phyloP scores from a whole-genome alignment of 1,140 invertebrate species.

The Cheumatopsyche charites region DNA sequence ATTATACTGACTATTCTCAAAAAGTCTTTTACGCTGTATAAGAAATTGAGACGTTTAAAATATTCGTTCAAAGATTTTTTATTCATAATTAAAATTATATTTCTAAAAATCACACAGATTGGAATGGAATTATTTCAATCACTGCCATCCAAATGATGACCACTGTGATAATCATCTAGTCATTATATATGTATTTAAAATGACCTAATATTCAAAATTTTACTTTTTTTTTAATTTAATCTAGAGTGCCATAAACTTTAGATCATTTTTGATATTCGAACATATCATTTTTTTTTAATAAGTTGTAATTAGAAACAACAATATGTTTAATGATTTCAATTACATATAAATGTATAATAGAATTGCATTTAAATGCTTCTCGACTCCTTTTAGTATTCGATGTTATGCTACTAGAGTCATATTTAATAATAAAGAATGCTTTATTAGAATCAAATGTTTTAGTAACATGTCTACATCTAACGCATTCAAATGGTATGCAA shows the following conservation, averaged over 20 bases:
- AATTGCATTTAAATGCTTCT: conserved; percentile 18
- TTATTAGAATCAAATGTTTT: not conserved
- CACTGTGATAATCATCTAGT: no score
- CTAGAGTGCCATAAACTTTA: not conserved
- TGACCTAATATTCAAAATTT: not conserved
- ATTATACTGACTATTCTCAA: conserved; percentile 24
- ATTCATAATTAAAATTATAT: conserved; percentile 44
- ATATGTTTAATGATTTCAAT: not conserved
- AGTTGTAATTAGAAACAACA: not conserved
- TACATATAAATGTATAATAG: not conserved
- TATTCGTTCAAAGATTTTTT: conserved; percentile 29
- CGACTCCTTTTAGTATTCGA: not conserved
- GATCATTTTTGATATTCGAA: not conserved
- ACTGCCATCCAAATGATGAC: conserved; percentile 30
- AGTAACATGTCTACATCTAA: not conserved
- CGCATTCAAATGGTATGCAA: not conserved
- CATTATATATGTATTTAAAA: no score
- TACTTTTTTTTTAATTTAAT: no score
- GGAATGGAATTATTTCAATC: conserved; percentile 49
- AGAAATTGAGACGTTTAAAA: conserved; percentile 21
- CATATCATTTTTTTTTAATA: not conserved
- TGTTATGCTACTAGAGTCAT: not conserved
- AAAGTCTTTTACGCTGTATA: conserved; percentile 5
- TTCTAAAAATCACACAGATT: conserved; percentile 46
- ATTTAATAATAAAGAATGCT: conserved; percentile 9